Evolutionary conservation across 2,797 vertebrate species (phyloP).

Genomic region (Paratrypauchen microcephalus): DNA sequence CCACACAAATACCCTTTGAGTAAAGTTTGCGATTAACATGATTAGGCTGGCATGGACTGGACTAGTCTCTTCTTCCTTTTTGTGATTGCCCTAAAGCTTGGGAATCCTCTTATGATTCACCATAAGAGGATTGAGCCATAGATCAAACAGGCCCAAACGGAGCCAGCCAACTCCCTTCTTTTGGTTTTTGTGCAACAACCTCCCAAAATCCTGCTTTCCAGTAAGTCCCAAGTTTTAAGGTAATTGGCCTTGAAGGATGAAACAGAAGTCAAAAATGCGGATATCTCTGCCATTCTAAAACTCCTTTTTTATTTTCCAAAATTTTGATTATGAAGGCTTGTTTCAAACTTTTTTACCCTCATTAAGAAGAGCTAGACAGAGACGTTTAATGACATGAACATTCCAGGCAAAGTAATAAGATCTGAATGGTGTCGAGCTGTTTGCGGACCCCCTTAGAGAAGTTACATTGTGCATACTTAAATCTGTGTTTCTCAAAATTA

Average conservation of each 20-base stretch:
- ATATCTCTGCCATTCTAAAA: not conserved
- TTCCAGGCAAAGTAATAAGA: too few relatives aligned
- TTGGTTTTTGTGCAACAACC: constrained; percentile 39
- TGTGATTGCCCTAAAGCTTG: constrained; percentile 29
- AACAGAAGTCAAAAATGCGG: constrained; percentile 5
- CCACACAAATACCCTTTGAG: constrained; percentile 8
- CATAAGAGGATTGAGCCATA: constrained; percentile 52
- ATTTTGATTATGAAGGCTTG: constrained; percentile 9
- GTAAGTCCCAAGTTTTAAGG: constrained; percentile 37
- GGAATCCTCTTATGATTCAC: constrained; percentile 59
- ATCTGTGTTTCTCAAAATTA: too few relatives aligned
- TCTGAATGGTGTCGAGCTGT: too few relatives aligned
- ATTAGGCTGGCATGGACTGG: constrained; percentile 16
- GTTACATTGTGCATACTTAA: too few relatives aligned
- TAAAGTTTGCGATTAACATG: constrained; percentile 17
- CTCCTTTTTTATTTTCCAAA: constrained; percentile 3
- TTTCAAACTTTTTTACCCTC: too few relatives aligned
- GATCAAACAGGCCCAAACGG: constrained; percentile 51
- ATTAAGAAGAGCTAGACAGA: too few relatives aligned
- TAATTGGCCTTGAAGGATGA: constrained; percentile 53
- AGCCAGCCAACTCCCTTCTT: constrained; percentile 35
- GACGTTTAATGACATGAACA: too few relatives aligned
- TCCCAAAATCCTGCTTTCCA: constrained; percentile 42
- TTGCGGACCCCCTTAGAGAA: too few relatives aligned
- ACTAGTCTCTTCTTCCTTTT: constrained; percentile 22